These are phyloP conservation scores for Brachionichthys hirsutus DNA, from an alignment of 2,113 vertebrate species.

Conservation along the genomic window DNA sequence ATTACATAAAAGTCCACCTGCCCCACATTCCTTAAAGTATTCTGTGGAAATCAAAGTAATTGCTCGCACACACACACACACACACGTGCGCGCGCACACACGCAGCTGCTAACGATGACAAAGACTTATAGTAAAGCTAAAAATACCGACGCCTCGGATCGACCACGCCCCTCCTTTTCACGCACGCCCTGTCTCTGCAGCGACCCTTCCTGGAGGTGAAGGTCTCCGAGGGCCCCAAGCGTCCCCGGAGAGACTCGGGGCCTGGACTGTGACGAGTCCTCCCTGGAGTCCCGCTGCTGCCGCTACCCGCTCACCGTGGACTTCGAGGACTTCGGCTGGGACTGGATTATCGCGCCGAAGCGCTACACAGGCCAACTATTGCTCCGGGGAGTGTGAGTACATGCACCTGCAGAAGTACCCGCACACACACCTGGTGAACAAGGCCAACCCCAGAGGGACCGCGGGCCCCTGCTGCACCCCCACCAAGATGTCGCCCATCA, in stretches of 20 bases:
- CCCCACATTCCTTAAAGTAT: constrained; percentile 59
- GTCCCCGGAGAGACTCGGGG: constrained; percentile 87
- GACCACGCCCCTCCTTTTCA: constrained; percentile 26
- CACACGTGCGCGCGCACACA: constrained; percentile 26
- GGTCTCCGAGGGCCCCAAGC: constrained; percentile 88
- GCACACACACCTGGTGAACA: constrained; percentile 95
- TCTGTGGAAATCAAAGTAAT: constrained; percentile 65
- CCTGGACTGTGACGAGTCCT: constrained; percentile 95
- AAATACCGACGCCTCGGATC: constrained; percentile 52
- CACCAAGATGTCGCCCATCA: constrained; percentile 99
- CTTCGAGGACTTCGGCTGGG: constrained; percentile 97
- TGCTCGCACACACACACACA: constrained; percentile 38
- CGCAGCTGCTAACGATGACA: constrained; percentile 50
- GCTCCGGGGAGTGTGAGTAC: constrained; percentile 97
- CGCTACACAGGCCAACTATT: constrained; percentile 99
- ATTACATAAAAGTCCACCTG: constrained; percentile 65
- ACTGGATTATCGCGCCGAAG: constrained; percentile 99
- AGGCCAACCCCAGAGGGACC: constrained; percentile 91
- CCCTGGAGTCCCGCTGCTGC: constrained; percentile 92
- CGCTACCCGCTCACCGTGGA: constrained; percentile 96
- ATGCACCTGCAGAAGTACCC: constrained; percentile 98
- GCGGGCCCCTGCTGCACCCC: constrained; percentile 97
- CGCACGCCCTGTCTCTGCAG: constrained; percentile 75
- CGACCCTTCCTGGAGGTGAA: constrained; percentile 98
- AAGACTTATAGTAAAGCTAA: constrained; percentile 34